Conservation (phyloP, 1,140 invertebrate genomes). For the Bombus balteatus region DNA sequence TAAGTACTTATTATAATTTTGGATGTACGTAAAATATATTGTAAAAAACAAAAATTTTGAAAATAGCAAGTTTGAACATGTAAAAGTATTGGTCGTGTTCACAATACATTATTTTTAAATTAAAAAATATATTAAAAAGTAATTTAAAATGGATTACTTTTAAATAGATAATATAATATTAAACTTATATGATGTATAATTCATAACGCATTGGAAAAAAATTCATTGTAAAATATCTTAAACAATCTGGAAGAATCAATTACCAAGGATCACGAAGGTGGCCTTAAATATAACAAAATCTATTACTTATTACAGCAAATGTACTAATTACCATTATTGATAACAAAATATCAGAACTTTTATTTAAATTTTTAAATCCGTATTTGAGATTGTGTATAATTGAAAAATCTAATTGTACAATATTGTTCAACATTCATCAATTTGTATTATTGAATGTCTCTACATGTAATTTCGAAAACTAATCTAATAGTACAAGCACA, state of each 20-base stretch:
- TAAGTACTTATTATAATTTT: slow-evolving; percentile 27
- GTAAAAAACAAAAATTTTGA: slow-evolving; percentile 2
- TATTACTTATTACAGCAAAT: not conserved
- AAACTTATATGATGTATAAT: not conserved
- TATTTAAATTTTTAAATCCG: slow-evolving; percentile 4
- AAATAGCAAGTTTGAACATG: not conserved
- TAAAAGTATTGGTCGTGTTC: not conserved
- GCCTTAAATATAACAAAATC: slow-evolving; percentile 1
- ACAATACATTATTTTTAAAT: not conserved
- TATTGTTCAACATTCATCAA: slow-evolving; percentile 25
- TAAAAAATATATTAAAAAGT: no score
- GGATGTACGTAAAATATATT: slow-evolving; percentile 19
- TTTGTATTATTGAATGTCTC: slow-evolving; percentile 34
- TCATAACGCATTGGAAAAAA: not conserved
- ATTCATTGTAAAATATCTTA: not conserved
- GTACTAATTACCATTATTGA: not conserved
- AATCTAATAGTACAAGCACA: slow-evolving; percentile 14
- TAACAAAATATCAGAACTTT: not conserved
- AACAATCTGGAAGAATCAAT: not conserved
- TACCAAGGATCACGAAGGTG: not conserved
- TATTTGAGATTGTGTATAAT: slow-evolving; percentile 5
- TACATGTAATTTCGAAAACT: not conserved
- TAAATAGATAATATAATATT: no score
- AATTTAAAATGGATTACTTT: no score
- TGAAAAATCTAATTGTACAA: slow-evolving; percentile 30